Base-by-base conservation (phyloP, 2,113 vertebrate genomes). In the Galbula dea region DNA sequence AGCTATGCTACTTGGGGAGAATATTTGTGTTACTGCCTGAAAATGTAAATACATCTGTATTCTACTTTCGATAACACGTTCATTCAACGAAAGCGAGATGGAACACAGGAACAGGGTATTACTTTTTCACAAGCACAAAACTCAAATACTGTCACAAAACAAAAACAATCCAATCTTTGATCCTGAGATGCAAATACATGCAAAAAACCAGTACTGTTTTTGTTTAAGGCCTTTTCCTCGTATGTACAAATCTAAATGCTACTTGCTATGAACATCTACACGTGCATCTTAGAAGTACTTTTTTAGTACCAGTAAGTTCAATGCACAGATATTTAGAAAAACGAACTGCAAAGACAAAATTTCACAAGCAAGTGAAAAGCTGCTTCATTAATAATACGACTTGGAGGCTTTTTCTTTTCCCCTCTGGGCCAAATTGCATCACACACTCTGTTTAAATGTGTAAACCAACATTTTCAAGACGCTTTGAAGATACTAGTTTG, bases 21-120 rank as follows among this genome's bases (percentile, higher is more conserved):
- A 58, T 82, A 87, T 90, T 93, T 92, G 43, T 86, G 61, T 86
- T 63, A 63, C 27, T 72, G 61, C 23, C 68, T 90, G 69, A 86
- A 91, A 89, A 91, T 77, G 34, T 88, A 94, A 90, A 84, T 79
- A 84, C 22, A 32, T 89, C 65, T 71, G 46, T 65, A 62, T 66
- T 82, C n/a, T 32, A 13, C 52, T 81, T 91, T 43, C 65, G 5
- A 11, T 88, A 81, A 34, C 48, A 34, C 61, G 80, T 74, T 73
- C 26, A 74, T 90, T 83, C 81, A 79, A 79, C 39, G 43, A 93
- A 46, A 94, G 68, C n/a, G 81, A 67, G 34, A 4, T 12, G 57
- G 43, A 59, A 77, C 29, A 69, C 29, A 58, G 45, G 26, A 92
- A 34, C 12, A 86, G 58, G 61, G 16, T 45, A 65, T 43, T 66